Conservation (phyloP, 2,797 vertebrate genomes). For the Artibeus lituratus region DNA sequence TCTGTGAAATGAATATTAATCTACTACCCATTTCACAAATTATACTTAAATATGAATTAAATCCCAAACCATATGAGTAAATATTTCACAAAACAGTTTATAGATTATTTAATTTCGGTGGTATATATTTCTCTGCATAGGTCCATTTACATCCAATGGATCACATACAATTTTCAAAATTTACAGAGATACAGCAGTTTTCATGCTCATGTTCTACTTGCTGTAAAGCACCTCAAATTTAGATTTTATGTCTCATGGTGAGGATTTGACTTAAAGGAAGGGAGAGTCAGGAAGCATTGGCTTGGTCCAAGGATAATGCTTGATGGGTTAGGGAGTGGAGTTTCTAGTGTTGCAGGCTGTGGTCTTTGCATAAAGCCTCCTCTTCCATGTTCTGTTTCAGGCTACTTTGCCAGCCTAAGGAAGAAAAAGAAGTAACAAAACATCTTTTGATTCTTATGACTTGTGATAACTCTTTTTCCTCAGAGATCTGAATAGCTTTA, state of each 20-base stretch:
- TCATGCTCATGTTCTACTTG: neutral
- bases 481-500: neutral
- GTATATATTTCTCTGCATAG: neutral
- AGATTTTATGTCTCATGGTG: neutral
- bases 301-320: neutral
- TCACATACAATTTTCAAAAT: neutral
- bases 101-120: neutral
- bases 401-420: neutral
- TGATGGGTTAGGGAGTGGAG: neutral
- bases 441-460: neutral
- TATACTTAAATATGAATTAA: neutral
- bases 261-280: neutral
- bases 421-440: neutral
- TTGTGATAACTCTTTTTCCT: neutral
- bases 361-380: neutral
- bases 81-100: neutral
- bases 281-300: neutral
- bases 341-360: neutral
- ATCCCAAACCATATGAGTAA: neutral
- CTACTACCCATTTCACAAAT: neutral
- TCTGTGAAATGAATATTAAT: neutral
- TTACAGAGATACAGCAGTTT: neutral
- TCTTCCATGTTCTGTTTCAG: neutral
- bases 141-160: neutral
- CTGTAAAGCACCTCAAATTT: neutral